These are phyloP conservation scores for Allobates femoralis DNA, from an alignment of 2,797 vertebrate genomes.

Conservation along the genomic window DNA sequence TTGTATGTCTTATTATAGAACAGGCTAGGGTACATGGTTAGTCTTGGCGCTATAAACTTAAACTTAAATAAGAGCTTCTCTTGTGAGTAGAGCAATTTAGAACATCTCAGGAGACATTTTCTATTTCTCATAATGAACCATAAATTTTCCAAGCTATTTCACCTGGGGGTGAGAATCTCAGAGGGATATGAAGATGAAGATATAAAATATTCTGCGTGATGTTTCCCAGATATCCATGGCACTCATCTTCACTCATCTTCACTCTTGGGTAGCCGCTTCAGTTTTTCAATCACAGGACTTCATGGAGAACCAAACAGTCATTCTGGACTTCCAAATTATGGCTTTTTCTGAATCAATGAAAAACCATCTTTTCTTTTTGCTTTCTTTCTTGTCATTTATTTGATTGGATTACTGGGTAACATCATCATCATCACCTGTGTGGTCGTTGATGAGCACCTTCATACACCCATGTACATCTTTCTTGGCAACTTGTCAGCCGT, in stretches of 20 bases:
- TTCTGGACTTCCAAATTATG: not conserved
- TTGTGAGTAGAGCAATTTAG: not conserved
- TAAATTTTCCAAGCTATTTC: not conserved
- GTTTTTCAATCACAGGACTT: not conserved
- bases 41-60: not conserved
- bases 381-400: conserved; percentile 22
- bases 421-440: not conserved
- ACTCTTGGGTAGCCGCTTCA: not conserved
- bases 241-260: not conserved
- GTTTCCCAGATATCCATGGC: not conserved
- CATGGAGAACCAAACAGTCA: conserved; percentile 18
- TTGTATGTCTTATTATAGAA: not conserved
- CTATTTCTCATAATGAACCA: not conserved
- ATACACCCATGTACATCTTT: conserved; percentile 42
- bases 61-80: not conserved
- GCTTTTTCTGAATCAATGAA: not conserved
- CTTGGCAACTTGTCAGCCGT: conserved; percentile 33
- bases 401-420: conserved; percentile 25
- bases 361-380: conserved; percentile 2
- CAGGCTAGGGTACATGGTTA: not conserved
- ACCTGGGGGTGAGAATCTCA: not conserved
- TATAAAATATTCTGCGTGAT: not conserved
- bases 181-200: not conserved
- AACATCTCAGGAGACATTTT: not conserved
- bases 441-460: conserved; percentile 13